These are phyloP conservation scores for Anisognathus igniventris DNA, from an alignment of 2,797 vertebrate species.

Conservation along the genomic window DNA sequence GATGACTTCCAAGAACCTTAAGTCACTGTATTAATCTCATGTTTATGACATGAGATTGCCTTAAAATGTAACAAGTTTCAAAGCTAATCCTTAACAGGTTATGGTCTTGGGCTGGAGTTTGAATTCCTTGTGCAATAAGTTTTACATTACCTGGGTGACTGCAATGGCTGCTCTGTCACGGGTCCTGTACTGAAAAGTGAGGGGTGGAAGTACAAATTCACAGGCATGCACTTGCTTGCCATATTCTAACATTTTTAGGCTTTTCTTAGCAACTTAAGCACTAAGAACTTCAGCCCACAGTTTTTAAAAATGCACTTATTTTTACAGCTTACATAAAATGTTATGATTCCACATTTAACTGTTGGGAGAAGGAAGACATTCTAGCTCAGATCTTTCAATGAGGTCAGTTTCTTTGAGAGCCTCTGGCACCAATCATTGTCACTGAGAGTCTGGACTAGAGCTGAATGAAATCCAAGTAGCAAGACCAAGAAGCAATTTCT, in stretches of 20 bases:
- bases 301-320: neutral
- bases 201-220: neutral
- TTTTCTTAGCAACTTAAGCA: neutral
- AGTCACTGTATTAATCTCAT: neutral
- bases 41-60: neutral
- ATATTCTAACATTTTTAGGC: neutral
- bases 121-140: neutral
- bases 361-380: neutral
- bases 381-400: neutral
- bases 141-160: neutral
- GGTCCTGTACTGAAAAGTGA: neutral
- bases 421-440: neutral
- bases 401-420: neutral
- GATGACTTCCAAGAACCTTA: neutral
- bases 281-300: neutral
- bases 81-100: neutral
- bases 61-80: neutral
- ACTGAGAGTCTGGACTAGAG: neutral
- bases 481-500: neutral
- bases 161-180: neutral
- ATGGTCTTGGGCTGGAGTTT: neutral
- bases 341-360: neutral
- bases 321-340: neutral
- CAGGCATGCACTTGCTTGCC: neutral
- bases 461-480: neutral